Base-by-base conservation (phyloP, 2,113 vertebrate species). In the Drymodes brunneopygia region DNA sequence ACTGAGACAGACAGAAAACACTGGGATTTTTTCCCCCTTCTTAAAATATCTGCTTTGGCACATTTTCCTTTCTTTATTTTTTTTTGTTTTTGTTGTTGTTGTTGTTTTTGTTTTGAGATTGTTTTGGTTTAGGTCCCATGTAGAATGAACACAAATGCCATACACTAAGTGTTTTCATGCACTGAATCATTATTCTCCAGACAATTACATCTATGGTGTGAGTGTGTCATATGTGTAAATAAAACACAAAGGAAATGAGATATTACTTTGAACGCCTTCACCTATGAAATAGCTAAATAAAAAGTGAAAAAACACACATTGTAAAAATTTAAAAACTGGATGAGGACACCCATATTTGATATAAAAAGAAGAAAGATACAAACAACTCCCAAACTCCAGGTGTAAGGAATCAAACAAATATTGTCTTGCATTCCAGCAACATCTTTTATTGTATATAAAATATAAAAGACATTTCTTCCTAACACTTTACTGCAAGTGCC, bases 61-160 rank as follows among this genome's bases (percentile, higher is more conserved):
- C 12, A 23, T 73, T 33, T 89, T 54, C 7, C 1, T 27, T 57
- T 11, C 2, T 16, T 6, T 27, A 33, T 17, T 8, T 8, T 7
- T 17, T 27, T 29, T 3, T 42, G 20, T 29, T 15, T 10, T 18
- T 12, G 40, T 40, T 40, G 40, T 40, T 40, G 40, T 40, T 40
- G 40, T 31, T 48, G 48, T 16, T 40, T 33, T 36, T 12, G 9
- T 45, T 78, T 67, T 58, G 35, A 17, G 12, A 90, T 78, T 66
- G 47, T 78, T 95, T 90, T 91, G 22, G 4, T 71, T 86, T 89
- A 54, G 15, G 60, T 81, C 31, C 19, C 42, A 28, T 27, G 27
- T 17, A 86, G 57, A 94, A 74, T 79, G 67, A 89, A 95, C 94
- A 72, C 28, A 92, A 92, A 75, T 91, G 48, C 71, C 53, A 53